Evolutionary conservation across 2,113 vertebrate genomes (phyloP), one percentile per base, ranked within the genome.

Genomic region (Psilopsiagon aurifrons): DNA sequence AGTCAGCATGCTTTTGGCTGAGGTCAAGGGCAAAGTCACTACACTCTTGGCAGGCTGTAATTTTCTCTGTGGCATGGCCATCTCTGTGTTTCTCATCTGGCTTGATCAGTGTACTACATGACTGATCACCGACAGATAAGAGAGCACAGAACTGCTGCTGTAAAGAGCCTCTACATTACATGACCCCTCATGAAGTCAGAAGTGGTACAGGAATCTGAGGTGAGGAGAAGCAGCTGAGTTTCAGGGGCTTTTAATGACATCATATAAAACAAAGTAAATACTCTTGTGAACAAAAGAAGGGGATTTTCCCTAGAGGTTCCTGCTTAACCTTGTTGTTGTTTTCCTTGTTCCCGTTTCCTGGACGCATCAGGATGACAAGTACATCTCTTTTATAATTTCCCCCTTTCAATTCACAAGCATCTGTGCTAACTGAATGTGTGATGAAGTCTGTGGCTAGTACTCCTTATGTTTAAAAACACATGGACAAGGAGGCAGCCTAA

Each of bases 131-230:
- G 85, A 73, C 47, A 31, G 33, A 16, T 80, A 60, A 86, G 44
- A 54, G 31, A n/a, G 11, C 20, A 29, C 2, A 0, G 62, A 83
- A 24, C 2, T 28, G 11, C 46, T 82, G 27, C 67, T 76, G 5
- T 47, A 73, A 77, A 77, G 52, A 85, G 35, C 29, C 43, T 68
- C 41, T 68, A 0, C 7, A 13, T 75, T 78, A 46, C 15, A 13
- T 78, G 75, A 46, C 10, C 15, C 3, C 0, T 69, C 49, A 28
- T 0, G 0, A 55, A 22, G 35, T 73, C 52, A 76, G 78, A 89
- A 92, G 19, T 24, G 4, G 11, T 24, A 4, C 4, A 73, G 69
- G 31, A 66, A 33, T 39, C 29, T 79, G 27, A 82, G 13, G 13
- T 43, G 37, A 46, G 44, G 52, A 64, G 37, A 57, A 84, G 49